Evolutionary conservation across 2,113 vertebrate genomes (phyloP), one percentile per base, ranked within the genome.

Genomic region (Zapus hudsonius): DNA sequence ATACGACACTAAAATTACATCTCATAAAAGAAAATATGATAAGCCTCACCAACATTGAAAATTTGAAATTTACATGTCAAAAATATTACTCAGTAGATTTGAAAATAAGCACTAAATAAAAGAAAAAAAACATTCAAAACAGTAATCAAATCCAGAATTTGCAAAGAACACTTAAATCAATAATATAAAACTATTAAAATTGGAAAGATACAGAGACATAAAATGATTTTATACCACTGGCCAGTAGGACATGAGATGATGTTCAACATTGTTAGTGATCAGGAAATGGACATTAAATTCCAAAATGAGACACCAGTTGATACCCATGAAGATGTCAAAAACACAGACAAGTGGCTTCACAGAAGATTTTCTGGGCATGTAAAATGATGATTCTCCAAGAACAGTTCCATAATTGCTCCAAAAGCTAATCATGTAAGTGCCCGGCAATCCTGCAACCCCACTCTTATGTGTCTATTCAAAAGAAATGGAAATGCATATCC

Each of bases 311-410:
- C n/a, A 29, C 20, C 16, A 38, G 36, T 84, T 38, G 29, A 47
- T 6, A 52, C 20, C 36, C 44, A 63, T 1, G 29, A 78, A 33
- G 52, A 74, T 38, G 5, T 19, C 9, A 27, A 55, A 40, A 31
- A 38, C 40, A 3, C 10, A 44, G 40, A 11, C 0, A 16, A 61
- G 12, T 2, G 19, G 0, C 27, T 22, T 29, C 19, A 15, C 0
- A 19, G 27, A 59, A 8, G 29, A 13, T 23, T n/a, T 55, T 74
- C 19, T 3, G 19, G 12, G 25, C 59, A 44, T 20, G 16, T 38
- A 17, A 81, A 40, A 25, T 63, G 40, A 7, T 33, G 4, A 11
- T 40, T 79, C 78, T 75, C n/a, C 44, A 27, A 70, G 82, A 84
- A 84, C 11, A 80, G 33, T 66, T 42, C 13, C 29, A 17, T 40